Conservation (phyloP, 2,888 invertebrate species). For the Drosophila austrosaltans region DNA sequence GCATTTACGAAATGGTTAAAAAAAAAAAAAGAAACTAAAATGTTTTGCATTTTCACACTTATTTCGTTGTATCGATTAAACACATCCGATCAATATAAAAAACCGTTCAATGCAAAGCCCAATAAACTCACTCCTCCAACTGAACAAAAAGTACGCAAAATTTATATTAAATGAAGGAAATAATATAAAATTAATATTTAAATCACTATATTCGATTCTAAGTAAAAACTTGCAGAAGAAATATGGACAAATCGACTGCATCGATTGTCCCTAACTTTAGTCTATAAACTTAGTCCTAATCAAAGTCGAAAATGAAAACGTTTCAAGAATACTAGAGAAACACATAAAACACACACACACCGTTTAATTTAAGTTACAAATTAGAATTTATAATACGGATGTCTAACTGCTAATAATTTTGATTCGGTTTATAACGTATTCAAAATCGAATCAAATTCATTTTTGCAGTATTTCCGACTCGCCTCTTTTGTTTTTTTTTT, state of each 20-base stretch:
- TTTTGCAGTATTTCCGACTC: constrained; percentile 1
- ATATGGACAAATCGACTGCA: constrained; percentile 45
- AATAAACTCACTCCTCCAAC: constrained; percentile 47
- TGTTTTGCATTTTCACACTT: constrained; percentile 1
- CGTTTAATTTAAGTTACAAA: constrained; percentile 16
- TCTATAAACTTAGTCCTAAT: constrained; percentile 52
- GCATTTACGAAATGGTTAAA: constrained; percentile 14
- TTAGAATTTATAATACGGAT: constrained; percentile 3
- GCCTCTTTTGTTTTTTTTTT: neutral
- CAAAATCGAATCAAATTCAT: neutral
- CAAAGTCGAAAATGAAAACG: constrained; percentile 29
- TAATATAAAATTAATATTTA: constrained; percentile 22
- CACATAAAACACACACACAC: constrained; percentile 21
- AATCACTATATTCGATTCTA: constrained; percentile 33
- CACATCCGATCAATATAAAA: constrained; percentile 16
- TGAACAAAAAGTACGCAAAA: constrained; percentile 54
- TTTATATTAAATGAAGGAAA: constrained; percentile 64
- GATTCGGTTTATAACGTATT: neutral
- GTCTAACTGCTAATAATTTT: constrained; percentile 1
- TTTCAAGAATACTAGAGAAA: constrained; percentile 50
- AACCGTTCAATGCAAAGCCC: constrained; percentile 25
- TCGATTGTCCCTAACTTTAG: constrained; percentile 12
- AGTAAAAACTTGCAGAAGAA: constrained; percentile 47
- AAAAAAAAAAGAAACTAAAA: constrained; percentile 5
- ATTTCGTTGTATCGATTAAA: neutral